Evolutionary conservation across 1,140 invertebrate genomes (phyloP).

Genomic region (Limonius californicus): DNA sequence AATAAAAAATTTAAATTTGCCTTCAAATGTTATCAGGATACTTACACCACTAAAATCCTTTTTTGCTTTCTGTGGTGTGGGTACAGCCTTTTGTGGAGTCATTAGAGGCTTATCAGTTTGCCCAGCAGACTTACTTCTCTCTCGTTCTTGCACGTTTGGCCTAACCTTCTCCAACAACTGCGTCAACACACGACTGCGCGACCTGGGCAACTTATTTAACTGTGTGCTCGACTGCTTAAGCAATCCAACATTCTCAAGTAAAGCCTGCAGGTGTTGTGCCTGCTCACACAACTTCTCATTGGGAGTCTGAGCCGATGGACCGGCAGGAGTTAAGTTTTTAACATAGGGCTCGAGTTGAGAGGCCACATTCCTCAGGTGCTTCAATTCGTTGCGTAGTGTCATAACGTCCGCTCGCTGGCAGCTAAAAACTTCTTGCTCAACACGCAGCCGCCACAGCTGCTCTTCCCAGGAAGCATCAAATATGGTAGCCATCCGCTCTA

Average conservation of each 20-base stretch:
- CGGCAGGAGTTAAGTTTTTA: constrained; percentile 53
- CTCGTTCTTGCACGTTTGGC: constrained; percentile 44
- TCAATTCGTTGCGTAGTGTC: constrained; percentile 61
- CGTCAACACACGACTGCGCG: constrained; percentile 42
- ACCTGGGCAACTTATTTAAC: constrained; percentile 44
- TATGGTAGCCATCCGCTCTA: constrained; percentile 57
- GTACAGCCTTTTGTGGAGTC: constrained; percentile 37
- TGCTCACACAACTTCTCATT: constrained; percentile 29
- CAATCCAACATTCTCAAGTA: constrained; percentile 56
- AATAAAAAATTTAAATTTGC: too few relatives aligned
- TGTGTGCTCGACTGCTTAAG: constrained; percentile 35
- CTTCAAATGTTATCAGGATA: not conserved
- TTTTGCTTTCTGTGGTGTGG: not conserved
- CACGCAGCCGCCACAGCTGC: constrained; percentile 61
- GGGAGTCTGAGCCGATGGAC: constrained; percentile 33
- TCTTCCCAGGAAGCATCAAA: constrained; percentile 68
- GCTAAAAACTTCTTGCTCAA: constrained; percentile 61
- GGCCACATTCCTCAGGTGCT: constrained; percentile 60
- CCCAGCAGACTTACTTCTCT: constrained; percentile 52
- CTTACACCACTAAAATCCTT: constrained; percentile 2
- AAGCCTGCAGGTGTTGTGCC: constrained; percentile 52
- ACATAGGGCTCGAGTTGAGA: constrained; percentile 64
- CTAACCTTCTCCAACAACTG: constrained; percentile 43
- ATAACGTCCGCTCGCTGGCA: constrained; percentile 64
- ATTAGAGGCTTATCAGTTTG: constrained; percentile 41